A percentile compares a stretch with the other conserved stretches of the same genome.
phyloP scores from a whole-genome alignment of 2,888 invertebrate genomes.

The Tetropium fuscum region DNA sequence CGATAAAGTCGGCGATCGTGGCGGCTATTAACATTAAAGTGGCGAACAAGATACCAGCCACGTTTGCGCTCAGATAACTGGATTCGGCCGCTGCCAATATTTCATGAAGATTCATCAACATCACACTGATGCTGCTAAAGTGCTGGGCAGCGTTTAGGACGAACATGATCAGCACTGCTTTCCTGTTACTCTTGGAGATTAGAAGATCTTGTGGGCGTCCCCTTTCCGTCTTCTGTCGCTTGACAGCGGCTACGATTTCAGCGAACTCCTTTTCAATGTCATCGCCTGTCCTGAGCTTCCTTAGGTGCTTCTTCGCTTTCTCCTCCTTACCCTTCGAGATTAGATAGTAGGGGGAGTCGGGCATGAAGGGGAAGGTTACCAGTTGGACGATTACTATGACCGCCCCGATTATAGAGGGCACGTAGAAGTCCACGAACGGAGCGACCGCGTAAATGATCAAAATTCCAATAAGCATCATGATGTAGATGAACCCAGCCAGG shows the following conservation, averaged over 20 bases:
- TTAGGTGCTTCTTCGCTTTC: slow-evolving; percentile 55
- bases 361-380: slow-evolving; percentile 55
- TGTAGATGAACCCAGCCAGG: slow-evolving; percentile 61
- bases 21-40: slow-evolving; percentile 59
- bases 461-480: slow-evolving; percentile 64
- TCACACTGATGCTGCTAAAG: slow-evolving; percentile 62
- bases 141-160: slow-evolving; percentile 62
- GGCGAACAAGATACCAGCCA: slow-evolving; percentile 58
- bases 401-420: slow-evolving; percentile 53
- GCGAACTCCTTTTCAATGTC: slow-evolving; percentile 59
- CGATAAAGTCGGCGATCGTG: slow-evolving; percentile 54
- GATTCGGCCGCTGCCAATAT: slow-evolving; percentile 57
- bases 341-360: slow-evolving; percentile 61
- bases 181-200: slow-evolving; percentile 59
- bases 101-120: slow-evolving; percentile 62
- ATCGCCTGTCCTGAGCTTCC: slow-evolving; percentile 49
- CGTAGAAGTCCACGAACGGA: slow-evolving; percentile 54
- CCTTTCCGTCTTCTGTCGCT: slow-evolving; percentile 58
- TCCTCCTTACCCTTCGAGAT: slow-evolving; percentile 58
- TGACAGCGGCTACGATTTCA: slow-evolving; percentile 59
- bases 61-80: slow-evolving; percentile 50
- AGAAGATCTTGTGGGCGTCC: slow-evolving; percentile 60
- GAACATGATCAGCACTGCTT: slow-evolving; percentile 61
- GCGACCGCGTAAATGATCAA: slow-evolving; percentile 61
- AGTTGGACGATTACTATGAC: slow-evolving; percentile 58